A percentile compares a stretch with the other conserved stretches of the same genome.
These are phyloP conservation scores for Perca flavescens DNA, from an alignment of 2,113 vertebrate genomes.

Conservation along the genomic window DNA sequence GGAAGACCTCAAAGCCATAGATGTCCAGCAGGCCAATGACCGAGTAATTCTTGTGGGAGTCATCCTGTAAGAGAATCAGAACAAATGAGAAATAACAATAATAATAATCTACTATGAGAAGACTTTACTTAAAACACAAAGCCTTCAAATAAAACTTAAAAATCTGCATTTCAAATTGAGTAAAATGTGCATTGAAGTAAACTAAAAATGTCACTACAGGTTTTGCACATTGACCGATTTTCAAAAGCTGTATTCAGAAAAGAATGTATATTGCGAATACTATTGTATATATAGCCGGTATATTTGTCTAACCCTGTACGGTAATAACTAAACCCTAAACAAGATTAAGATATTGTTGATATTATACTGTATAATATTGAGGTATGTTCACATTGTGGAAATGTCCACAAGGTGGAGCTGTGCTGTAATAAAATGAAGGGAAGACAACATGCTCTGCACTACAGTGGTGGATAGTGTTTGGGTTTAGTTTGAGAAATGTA, in stretches of 20 bases:
- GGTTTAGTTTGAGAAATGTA: background rate
- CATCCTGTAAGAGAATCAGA: slow-evolving; percentile 82
- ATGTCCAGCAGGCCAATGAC: slow-evolving; percentile 97
- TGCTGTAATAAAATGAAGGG: background rate
- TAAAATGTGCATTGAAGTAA: background rate
- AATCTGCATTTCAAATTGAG: background rate
- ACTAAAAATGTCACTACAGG: background rate
- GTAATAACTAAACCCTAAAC: background rate
- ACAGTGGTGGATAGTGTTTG: background rate
- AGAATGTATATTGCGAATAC: background rate
- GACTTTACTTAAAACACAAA: background rate
- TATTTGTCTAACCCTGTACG: background rate
- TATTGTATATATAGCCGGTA: background rate
- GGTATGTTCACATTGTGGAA: background rate
- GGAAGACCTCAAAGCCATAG: slow-evolving; percentile 98
- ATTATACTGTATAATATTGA: background rate
- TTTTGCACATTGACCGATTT: background rate
- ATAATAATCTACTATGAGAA: too few species aligned
- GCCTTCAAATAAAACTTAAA: background rate
- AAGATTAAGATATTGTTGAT: background rate
- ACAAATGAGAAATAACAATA: too few species aligned
- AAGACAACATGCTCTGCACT: background rate
- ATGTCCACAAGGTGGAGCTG: slow-evolving; percentile 68
- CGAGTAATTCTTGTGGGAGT: slow-evolving; percentile 86
- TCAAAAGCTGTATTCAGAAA: background rate